Conservation (phyloP, 2,888 invertebrate species). For the Leptopilina myrica region DNA sequence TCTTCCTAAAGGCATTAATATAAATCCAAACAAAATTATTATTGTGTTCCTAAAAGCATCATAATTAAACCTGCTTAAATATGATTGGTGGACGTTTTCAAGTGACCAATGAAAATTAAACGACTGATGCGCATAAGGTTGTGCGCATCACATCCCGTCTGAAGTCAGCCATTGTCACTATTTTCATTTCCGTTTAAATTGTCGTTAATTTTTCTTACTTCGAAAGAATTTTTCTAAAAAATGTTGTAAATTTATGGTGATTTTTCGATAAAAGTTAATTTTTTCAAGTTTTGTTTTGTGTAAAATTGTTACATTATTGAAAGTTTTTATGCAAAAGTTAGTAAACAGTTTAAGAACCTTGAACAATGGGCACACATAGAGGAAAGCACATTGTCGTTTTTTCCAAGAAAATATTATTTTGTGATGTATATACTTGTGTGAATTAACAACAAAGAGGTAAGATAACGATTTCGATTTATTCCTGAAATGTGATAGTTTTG, state of each 20-base stretch:
- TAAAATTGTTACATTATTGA: too few relatives aligned
- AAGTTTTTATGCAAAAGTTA: too few relatives aligned
- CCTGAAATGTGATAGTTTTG: too few relatives aligned
- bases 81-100: not conserved
- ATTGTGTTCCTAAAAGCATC: not conserved
- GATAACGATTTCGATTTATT: too few relatives aligned
- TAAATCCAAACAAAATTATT: not conserved
- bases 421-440: too few relatives aligned
- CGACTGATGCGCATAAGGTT: not conserved
- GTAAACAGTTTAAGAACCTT: too few relatives aligned
- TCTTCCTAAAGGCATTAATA: not conserved
- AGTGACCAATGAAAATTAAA: not conserved
- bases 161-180: not conserved
- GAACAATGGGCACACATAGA: too few relatives aligned
- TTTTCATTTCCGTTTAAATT: slow-evolving; percentile 7
- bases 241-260: not conserved
- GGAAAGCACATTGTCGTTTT: too few relatives aligned
- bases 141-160: not conserved
- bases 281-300: not conserved
- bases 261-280: not conserved
- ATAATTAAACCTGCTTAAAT: not conserved
- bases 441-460: too few relatives aligned
- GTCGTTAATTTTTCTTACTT: not conserved
- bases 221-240: not conserved
- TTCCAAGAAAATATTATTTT: too few relatives aligned